phyloP scores from a whole-genome alignment of 2,888 invertebrate species.

The Mamestra brassicae region DNA sequence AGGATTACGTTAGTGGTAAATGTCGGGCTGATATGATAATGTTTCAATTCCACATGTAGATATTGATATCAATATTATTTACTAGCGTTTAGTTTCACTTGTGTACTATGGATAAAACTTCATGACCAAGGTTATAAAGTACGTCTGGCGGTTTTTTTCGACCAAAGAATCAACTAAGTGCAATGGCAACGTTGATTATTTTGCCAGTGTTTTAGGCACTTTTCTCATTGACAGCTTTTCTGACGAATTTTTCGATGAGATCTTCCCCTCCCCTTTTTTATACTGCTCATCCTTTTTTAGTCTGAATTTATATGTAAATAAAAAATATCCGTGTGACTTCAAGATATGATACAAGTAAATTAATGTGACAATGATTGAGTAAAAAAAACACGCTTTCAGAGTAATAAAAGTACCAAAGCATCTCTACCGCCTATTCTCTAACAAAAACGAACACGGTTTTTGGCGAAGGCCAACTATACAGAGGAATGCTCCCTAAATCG shows the following conservation, averaged over 20 bases:
- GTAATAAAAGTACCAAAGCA: neutral
- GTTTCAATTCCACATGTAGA: conserved; percentile 5
- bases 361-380: too few relatives aligned
- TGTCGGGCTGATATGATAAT: conserved; percentile 21
- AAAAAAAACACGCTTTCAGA: neutral
- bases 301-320: too few relatives aligned
- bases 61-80: conserved; percentile 8
- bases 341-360: too few relatives aligned
- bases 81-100: neutral
- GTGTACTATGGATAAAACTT: neutral
- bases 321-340: too few relatives aligned
- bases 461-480: neutral
- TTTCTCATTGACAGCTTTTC: too few relatives aligned
- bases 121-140: neutral
- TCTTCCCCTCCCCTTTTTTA: too few relatives aligned
- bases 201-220: too few relatives aligned
- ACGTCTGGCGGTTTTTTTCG: neutral
- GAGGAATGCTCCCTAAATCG: conserved; percentile 12
- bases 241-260: too few relatives aligned
- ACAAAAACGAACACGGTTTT: conserved; percentile 13
- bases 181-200: too few relatives aligned
- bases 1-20: conserved; percentile 35
- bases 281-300: too few relatives aligned
- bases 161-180: neutral
- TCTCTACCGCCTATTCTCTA: too few relatives aligned